These are phyloP conservation scores for Delichon dasypus DNA, from an alignment of 2,797 vertebrate species.

Conservation along the genomic window DNA sequence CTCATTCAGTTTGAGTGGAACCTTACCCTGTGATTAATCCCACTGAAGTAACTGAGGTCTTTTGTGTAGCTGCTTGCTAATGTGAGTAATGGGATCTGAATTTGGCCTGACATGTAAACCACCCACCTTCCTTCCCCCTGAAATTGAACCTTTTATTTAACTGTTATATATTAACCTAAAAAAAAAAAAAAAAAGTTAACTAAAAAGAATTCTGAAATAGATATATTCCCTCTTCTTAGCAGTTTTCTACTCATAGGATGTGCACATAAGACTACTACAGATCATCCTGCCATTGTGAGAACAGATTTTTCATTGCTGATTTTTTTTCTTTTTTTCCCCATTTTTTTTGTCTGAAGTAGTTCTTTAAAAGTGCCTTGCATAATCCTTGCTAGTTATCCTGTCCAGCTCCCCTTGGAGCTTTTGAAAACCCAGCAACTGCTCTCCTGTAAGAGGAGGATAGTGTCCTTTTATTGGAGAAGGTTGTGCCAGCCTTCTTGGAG, in stretches of 20 bases:
- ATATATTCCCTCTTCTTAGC: neutral
- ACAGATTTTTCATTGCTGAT: neutral
- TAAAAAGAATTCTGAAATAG: neutral
- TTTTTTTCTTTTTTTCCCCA: fast-evolving
- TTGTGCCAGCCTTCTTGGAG: neutral
- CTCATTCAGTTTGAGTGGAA: neutral
- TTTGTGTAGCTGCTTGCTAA: slow-evolving; percentile 40
- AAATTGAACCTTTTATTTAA: neutral
- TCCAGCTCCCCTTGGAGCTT: neutral
- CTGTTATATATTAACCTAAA: slow-evolving; percentile 14
- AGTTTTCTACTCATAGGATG: neutral
- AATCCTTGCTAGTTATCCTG: neutral
- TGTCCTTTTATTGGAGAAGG: neutral
- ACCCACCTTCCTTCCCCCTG: neutral
- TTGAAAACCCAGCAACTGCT: neutral
- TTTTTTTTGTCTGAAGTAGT: neutral
- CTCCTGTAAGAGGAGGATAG: neutral
- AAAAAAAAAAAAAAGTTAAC: neutral
- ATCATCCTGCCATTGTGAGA: neutral
- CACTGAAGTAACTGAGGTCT: slow-evolving; percentile 14
- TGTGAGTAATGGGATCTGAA: slow-evolving; percentile 51
- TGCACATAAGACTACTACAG: neutral
- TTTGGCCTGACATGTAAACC: slow-evolving; percentile 14
- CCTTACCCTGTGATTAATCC: slow-evolving; percentile 24
- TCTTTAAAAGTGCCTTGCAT: neutral